These are phyloP conservation scores for Epistrophella euchroma DNA, from an alignment of 2,888 invertebrate genomes.

Conservation along the genomic window DNA sequence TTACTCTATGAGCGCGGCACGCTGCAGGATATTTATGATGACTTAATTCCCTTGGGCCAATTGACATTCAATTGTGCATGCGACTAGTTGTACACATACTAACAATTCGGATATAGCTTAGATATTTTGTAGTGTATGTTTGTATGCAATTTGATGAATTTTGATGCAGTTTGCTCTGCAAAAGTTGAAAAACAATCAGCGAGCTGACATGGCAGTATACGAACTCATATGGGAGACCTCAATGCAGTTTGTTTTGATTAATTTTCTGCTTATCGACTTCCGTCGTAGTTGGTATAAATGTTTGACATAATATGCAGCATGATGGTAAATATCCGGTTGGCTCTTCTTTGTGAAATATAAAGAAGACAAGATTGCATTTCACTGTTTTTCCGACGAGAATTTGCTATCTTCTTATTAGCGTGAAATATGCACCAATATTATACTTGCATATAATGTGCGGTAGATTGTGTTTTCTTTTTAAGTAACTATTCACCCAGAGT, in stretches of 20 bases:
- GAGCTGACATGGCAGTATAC: slow-evolving; percentile 12
- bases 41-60: slow-evolving; percentile 73
- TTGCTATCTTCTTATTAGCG: slow-evolving; percentile 40
- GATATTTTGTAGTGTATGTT: not conserved
- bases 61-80: slow-evolving; percentile 75
- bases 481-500: not conserved
- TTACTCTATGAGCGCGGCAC: slow-evolving; percentile 53
- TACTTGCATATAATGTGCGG: not conserved
- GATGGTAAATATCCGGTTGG: slow-evolving; percentile 75
- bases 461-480: slow-evolving; percentile 20
- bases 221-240: slow-evolving; percentile 54
- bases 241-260: slow-evolving; percentile 75
- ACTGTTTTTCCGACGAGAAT: slow-evolving; percentile 53
- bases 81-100: slow-evolving; percentile 9
- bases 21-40: slow-evolving; percentile 76
- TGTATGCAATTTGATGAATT: slow-evolving; percentile 35
- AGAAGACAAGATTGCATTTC: slow-evolving; percentile 60
- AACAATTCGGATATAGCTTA: not conserved
- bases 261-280: slow-evolving; percentile 76
- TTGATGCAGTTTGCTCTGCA: slow-evolving; percentile 34
- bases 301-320: slow-evolving; percentile 61
- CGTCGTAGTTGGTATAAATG: slow-evolving; percentile 65
- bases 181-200: slow-evolving; percentile 64
- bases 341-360: slow-evolving; percentile 69
- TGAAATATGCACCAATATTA: not conserved